Evolutionary conservation across 1,140 invertebrate genomes (phyloP).

Genomic region (Wiebesia pumilae): DNA sequence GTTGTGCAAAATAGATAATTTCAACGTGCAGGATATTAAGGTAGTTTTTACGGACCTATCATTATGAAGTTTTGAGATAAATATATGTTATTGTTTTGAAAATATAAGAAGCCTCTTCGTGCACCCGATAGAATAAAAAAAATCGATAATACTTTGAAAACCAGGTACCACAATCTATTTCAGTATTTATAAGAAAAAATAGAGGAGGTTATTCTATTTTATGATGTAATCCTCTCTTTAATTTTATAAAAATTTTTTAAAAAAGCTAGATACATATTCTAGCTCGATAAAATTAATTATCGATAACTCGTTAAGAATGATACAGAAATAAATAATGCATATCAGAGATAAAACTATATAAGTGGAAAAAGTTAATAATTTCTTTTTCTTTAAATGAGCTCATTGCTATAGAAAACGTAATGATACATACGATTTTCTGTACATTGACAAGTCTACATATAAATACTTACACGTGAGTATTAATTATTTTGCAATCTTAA

Average conservation of each 20-base stretch:
- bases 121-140: background rate
- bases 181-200: background rate
- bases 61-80: background rate
- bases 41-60: background rate
- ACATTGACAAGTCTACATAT: background rate
- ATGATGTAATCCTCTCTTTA: background rate
- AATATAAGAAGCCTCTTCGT: background rate
- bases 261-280: no score
- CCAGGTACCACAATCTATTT: background rate
- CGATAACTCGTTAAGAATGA: background rate
- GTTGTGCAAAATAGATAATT: constrained; percentile 32
- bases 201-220: background rate
- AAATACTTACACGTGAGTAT: background rate
- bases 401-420: background rate
- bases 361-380: background rate
- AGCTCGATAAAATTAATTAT: background rate
- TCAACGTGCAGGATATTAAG: background rate
- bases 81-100: constrained; percentile 14
- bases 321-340: background rate
- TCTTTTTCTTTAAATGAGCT: background rate
- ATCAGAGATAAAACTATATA: background rate
- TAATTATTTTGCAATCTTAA: background rate
- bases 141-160: background rate
- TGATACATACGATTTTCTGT: background rate
- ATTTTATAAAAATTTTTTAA: background rate